Conservation (phyloP, 2,113 vertebrate species). For the Labeo catla region DNA sequence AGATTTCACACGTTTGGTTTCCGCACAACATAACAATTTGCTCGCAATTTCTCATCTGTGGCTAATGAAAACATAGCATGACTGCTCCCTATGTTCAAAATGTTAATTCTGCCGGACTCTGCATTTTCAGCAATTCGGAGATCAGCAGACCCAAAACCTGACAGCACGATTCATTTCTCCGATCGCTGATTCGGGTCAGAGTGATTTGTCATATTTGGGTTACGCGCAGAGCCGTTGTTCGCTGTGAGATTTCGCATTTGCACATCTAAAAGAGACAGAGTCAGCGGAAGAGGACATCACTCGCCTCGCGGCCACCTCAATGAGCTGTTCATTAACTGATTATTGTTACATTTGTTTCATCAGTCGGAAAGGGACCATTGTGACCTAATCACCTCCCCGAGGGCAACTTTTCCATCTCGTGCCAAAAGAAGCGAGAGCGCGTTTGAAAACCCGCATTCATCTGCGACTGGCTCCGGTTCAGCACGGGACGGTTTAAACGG, state of each 20-base stretch:
- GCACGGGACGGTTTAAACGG: constrained; percentile 31
- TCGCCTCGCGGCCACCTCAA: constrained; percentile 45
- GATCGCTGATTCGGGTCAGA: constrained; percentile 6
- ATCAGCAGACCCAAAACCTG: constrained; percentile 6
- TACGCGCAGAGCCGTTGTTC: constrained; percentile 8
- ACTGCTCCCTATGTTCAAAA: background rate
- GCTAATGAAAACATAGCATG: background rate
- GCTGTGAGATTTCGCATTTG: constrained; percentile 40
- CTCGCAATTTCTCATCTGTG: background rate
- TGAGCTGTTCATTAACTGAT: constrained; percentile 52
- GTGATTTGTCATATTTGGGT: constrained; percentile 7
- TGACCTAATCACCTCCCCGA: constrained; percentile 39
- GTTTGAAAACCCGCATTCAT: constrained; percentile 46
- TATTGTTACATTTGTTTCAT: constrained; percentile 40
- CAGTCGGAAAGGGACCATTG: background rate
- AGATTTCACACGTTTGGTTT: constrained; percentile 7
- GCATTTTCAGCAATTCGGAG: constrained; percentile 10
- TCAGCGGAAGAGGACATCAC: constrained; percentile 17
- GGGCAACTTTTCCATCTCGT: constrained; percentile 45
- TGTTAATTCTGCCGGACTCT: constrained; percentile 4
- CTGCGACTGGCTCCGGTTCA: constrained; percentile 31
- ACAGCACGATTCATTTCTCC: constrained; percentile 26
- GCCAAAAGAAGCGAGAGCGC: constrained; percentile 7
- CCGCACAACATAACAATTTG: background rate
- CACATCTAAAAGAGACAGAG: constrained; percentile 38